Conservation (phyloP, 2,888 invertebrate genomes). For the Sarcophaga caerulescens region DNA sequence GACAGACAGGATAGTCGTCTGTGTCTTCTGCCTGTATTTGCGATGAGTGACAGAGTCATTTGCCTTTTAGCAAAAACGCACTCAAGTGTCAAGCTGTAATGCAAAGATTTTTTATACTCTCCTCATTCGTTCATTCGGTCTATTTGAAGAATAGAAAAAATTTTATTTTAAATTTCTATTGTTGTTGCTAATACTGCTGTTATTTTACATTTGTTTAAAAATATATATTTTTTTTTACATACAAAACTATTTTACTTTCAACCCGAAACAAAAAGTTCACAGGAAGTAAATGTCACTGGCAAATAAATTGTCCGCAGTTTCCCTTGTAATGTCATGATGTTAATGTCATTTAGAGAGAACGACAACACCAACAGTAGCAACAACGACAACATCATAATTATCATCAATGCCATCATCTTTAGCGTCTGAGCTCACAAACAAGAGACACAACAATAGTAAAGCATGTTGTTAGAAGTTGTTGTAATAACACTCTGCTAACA, state of each 20-base stretch:
- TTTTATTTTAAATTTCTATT: constrained; percentile 19
- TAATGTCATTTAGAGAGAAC: constrained; percentile 40
- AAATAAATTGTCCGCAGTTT: constrained; percentile 61
- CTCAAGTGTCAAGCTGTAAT: constrained; percentile 60
- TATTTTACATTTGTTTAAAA: constrained; percentile 45
- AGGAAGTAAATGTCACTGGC: constrained; percentile 62
- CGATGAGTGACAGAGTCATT: constrained; percentile 65
- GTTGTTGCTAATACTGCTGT: constrained; percentile 38
- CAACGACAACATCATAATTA: constrained; percentile 51
- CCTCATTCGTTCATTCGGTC: constrained; percentile 8
- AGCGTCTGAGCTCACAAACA: constrained; percentile 19
- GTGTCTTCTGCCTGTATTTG: constrained; percentile 26
- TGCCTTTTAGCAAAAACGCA: constrained; percentile 65
- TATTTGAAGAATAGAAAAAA: constrained; percentile 25
- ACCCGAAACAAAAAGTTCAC: neutral
- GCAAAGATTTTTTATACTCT: constrained; percentile 47
- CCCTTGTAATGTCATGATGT: constrained; percentile 23
- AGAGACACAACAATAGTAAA: constrained; percentile 17
- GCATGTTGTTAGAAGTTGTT: constrained; percentile 47
- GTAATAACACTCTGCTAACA: constrained; percentile 39
- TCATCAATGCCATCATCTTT: constrained; percentile 42
- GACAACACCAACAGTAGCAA: constrained; percentile 3
- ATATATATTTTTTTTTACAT: constrained; percentile 22
- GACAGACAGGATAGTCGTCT: constrained; percentile 32
- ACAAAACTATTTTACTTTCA: neutral